These are phyloP conservation scores for Pemphigus obesinymphae DNA, from an alignment of 1,140 invertebrate species.

Conservation along the genomic window DNA sequence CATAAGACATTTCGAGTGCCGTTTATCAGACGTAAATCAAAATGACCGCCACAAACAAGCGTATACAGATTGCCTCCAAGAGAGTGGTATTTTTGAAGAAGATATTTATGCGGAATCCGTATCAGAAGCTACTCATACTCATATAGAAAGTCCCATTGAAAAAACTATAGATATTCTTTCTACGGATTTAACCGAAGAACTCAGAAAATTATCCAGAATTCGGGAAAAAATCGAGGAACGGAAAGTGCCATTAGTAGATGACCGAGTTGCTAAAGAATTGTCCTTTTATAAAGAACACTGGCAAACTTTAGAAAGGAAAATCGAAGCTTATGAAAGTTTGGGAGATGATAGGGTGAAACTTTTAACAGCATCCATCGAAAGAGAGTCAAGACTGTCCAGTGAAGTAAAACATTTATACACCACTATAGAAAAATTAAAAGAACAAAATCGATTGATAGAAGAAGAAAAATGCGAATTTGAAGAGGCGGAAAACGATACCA, in stretches of 20 bases:
- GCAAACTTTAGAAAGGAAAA: constrained; percentile 46
- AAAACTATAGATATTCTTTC: constrained; percentile 15
- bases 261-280: constrained; percentile 44
- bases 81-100: constrained; percentile 54
- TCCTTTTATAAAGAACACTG: constrained; percentile 45
- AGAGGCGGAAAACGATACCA: constrained; percentile 53
- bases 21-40: constrained; percentile 38
- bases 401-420: constrained; percentile 48
- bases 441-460: constrained; percentile 50
- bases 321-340: constrained; percentile 46
- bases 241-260: constrained; percentile 38
- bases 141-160: constrained; percentile 47
- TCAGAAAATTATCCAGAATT: constrained; percentile 48
- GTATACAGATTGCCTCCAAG: constrained; percentile 50
- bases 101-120: constrained; percentile 41
- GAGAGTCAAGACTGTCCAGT: constrained; percentile 46
- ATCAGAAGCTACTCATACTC: constrained; percentile 49
- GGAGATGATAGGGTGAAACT: constrained; percentile 43
- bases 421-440: constrained; percentile 47
- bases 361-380: constrained; percentile 43
- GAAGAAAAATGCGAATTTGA: constrained; percentile 53
- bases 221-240: constrained; percentile 49
- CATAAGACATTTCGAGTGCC: constrained; percentile 46
- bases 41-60: constrained; percentile 39
- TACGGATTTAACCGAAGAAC: constrained; percentile 46